Base-by-base conservation (phyloP, 2,888 invertebrate species). In the Tuta absoluta region DNA sequence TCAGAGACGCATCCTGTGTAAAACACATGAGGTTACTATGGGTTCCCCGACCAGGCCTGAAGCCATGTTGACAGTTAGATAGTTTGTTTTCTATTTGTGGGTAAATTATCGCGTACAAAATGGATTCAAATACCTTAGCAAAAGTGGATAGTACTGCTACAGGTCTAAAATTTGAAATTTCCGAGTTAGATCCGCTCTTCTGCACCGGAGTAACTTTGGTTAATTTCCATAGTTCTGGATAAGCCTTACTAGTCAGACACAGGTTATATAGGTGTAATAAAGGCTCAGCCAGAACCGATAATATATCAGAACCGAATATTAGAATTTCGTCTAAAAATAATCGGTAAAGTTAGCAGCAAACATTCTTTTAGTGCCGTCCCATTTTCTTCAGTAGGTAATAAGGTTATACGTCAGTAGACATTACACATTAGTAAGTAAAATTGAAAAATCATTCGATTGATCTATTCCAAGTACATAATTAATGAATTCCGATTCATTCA, bases 161-260 rank as follows among this genome's bases (percentile, higher is more conserved):
- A 2, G 51, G 51, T 2, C 51, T 2, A 51, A 19, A 51, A 10
- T 11, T 19, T 4, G 17, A 10, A 2, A 56, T 24, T 11, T 56
- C 56, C 12, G 24, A 10, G 2, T 24, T 56, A 3, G 28, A 8
- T 5, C 19, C 23, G 10, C 24, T 24, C 28, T 56, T 56, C 1
- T 5, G 14, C n/a, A n/a, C n/a, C n/a, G n/a, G n/a, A n/a, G n/a
- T n/a, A n/a, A n/a, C n/a, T n/a, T n/a, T n/a, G n/a, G 24, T 14
- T 1, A 56, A 1, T 56, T 56, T 56, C 56, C 56, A 56, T 10
- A 11, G 1, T n/a, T 56, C 28, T 17, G 56, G 56, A 56, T 56
- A 56, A 11, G 10, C 11, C 1, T 5, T 14, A 14, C 3, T 56
- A 14, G 24, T 5, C 11, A 56, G 4, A 12, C 5, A 11, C 7